Evolutionary conservation across 2,113 vertebrate species (phyloP).

Genomic region (Himantopus leucocephalus): DNA sequence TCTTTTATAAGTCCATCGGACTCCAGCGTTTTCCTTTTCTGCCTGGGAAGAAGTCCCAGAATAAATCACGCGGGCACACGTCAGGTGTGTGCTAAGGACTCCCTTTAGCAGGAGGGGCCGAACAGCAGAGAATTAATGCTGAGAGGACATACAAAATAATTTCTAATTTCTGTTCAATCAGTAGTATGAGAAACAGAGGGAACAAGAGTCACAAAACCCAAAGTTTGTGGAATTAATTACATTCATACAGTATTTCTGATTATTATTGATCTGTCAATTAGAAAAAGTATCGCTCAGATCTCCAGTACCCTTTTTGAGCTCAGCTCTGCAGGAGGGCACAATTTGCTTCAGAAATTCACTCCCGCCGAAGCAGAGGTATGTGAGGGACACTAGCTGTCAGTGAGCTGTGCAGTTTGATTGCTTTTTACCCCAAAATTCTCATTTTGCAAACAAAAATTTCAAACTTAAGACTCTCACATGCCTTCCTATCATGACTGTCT

Average conservation of each 20-base stretch:
- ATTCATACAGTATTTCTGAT: neutral
- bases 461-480: neutral
- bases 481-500: neutral
- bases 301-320: neutral
- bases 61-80: neutral
- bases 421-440: neutral
- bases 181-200: neutral
- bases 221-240: neutral
- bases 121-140: neutral
- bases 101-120: neutral
- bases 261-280: neutral
- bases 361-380: neutral
- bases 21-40: neutral
- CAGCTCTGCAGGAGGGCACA: neutral
- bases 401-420: neutral
- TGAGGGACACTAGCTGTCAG: neutral
- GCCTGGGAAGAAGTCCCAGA: neutral
- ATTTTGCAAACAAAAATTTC: neutral
- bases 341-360: neutral
- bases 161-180: neutral
- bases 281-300: neutral
- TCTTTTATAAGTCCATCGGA: conserved; percentile 52
- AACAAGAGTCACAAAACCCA: neutral
- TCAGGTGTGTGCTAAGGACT: conserved; percentile 44
- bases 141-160: neutral